Conservation (phyloP, 2,888 invertebrate genomes). For the Apodemia zela region DNA sequence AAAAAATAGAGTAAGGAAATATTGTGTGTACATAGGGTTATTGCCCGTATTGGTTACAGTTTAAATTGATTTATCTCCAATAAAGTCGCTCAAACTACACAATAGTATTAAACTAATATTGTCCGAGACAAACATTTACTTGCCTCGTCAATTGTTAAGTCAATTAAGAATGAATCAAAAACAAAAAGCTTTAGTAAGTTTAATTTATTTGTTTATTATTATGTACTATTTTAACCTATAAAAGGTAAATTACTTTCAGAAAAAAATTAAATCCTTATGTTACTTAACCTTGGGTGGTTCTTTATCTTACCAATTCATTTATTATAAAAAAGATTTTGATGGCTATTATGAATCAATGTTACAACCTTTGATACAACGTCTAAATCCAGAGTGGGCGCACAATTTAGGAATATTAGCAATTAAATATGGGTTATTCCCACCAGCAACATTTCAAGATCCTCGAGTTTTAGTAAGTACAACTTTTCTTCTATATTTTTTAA, state of each 20-base stretch:
- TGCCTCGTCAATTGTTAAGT: neutral
- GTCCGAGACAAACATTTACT: neutral
- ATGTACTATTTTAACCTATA: neutral
- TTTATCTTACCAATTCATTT: slow-evolving; percentile 83
- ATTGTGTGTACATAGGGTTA: no score
- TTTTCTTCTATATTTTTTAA: neutral
- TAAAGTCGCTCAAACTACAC: neutral
- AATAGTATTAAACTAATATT: neutral
- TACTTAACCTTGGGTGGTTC: slow-evolving; percentile 83
- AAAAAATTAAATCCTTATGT: slow-evolving; percentile 84
- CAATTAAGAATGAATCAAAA: slow-evolving; percentile 10
- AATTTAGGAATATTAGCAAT: slow-evolving; percentile 83
- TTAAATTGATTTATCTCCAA: no score
- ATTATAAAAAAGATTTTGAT: slow-evolving; percentile 87
- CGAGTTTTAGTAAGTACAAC: slow-evolving; percentile 79
- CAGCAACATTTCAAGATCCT: slow-evolving; percentile 81
- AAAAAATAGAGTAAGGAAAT: no score
- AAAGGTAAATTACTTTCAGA: slow-evolving; percentile 55
- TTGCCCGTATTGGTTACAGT: no score
- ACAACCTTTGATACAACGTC: slow-evolving; percentile 84
- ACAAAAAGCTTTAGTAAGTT: slow-evolving; percentile 4
- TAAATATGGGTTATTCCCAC: slow-evolving; percentile 87
- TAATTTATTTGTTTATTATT: neutral
- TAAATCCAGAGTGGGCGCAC: slow-evolving; percentile 93
- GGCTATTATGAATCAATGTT: slow-evolving; percentile 87